Evolutionary conservation across 2,888 invertebrate genomes (phyloP).

Genomic region (Trachelus iudaicus): DNA sequence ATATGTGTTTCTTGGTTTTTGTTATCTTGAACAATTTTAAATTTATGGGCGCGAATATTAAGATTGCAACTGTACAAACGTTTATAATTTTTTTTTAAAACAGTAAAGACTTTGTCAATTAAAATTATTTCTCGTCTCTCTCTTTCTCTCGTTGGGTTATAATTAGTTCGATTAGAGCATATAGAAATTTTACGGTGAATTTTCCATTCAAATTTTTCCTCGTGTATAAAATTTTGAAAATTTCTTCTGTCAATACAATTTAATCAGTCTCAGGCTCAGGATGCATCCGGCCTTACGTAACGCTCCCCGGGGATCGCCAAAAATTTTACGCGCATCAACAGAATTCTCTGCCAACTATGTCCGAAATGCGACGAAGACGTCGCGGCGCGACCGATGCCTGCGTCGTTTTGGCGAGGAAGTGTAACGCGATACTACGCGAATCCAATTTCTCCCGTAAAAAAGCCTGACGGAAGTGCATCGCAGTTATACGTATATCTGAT

Average conservation of each 20-base stretch:
- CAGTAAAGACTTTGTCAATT: no score
- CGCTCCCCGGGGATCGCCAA: constrained; percentile 24
- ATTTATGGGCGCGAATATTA: no score
- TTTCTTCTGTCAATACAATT: background rate
- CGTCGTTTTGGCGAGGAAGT: constrained; percentile 51
- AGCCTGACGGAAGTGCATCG: background rate
- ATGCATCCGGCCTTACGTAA: constrained; percentile 43
- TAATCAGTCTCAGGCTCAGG: background rate
- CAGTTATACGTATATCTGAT: background rate
- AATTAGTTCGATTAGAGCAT: background rate
- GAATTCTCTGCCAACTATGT: constrained; percentile 61
- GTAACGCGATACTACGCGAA: constrained; percentile 50
- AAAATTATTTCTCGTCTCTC: no score
- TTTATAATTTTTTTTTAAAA: no score
- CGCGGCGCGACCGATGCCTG: constrained; percentile 21
- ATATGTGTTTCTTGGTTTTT: no score
- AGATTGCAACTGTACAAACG: no score
- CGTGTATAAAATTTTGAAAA: background rate
- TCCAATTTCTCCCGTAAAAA: constrained; percentile 23
- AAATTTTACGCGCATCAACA: constrained; percentile 61
- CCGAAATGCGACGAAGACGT: constrained; percentile 24
- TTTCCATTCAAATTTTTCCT: background rate
- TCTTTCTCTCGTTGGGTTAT: no score
- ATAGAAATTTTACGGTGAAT: background rate
- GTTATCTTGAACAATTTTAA: no score